Evolutionary conservation across 2,888 invertebrate genomes (phyloP), one percentile per base, ranked within the genome.

Genomic region (Drosophila barbarae): DNA sequence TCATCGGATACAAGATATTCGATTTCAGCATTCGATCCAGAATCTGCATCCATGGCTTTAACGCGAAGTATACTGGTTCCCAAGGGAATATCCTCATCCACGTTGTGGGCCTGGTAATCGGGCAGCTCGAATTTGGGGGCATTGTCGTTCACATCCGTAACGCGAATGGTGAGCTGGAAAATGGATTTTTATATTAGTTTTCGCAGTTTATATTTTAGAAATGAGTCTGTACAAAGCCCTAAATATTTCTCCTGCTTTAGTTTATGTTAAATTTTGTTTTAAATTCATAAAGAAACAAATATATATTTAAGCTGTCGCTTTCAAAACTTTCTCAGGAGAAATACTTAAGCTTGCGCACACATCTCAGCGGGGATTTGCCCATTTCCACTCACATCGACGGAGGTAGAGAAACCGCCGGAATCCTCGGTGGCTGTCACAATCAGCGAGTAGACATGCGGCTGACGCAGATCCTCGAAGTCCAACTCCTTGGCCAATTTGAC

Each of bases 101-200:
- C 95, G 88, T 98, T 98, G 90, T 97, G 97, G 0, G 97, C 97
- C 89, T 98, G 98, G 90, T 98, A 98, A 89, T 98, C 96, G 0
- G 98, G 98, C 72, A 98, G 90, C 90, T 98, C 98, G 87, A 97
- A 98, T 89, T 97, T 96, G 0, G 98, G 98, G 9, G 97, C 96
- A 90, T 99, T 98, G 90, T 99, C 99, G 88, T 99, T 99, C 42
- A 98, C 96, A 89, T 99, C 99, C 7, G 96, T 96, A 44, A 99
- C 97, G 72, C 96, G 93, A 72, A 98, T 97, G 4, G 96, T 97
- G 47, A 97, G 90, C 96, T 97, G 9, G 10, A 21, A n/a, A 6
- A 28, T n/a, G 15, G 1, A 32, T 12, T 35, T 21, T 1, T 9
- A 7, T 7, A 9, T 64, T 15, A 50, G 21, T 41, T 23, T 8